Evolutionary conservation across 1,140 invertebrate genomes (phyloP), one percentile per base, ranked within the genome.

Genomic region (Tetramorium parvispinum): DNA sequence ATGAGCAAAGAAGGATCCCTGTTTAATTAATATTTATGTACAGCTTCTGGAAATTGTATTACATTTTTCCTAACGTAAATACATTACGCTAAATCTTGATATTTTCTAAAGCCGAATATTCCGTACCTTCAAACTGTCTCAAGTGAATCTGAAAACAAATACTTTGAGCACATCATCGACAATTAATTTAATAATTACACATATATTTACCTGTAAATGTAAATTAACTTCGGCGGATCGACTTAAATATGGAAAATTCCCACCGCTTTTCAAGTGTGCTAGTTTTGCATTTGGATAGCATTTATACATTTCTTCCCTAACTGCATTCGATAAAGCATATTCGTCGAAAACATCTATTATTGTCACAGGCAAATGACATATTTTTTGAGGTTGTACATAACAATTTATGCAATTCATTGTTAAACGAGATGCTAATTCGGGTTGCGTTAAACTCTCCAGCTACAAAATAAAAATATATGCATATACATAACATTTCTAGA

Each of bases 281-380:
- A 98, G 92, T 95, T 98, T 98, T 1, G 98, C 98, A 92, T 97
- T 96, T 1, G 98, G 98, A 95, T 98, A 99, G 92, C 97, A 97
- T 94, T 98, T 98, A 92, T 98, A 98, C 87, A 98, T 95, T 91
- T 98, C 97, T 92, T 98, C 98, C 86, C 97, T 94, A 0, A 97
- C 98, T 61, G 96, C 94, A 85, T 96, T 96, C 78, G 97, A 98
- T 46, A 99, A 94, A 5, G 98, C 98, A 94, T 97, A 98, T 87
- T 98, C 97, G 95, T 99, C 98, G 96, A 98, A 99, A 1, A 99
- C 98, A 95, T 99, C 98, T 92, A 99, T 96, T 61, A 99, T 97
- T 4, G 98, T 99, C 1, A 98, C 96, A 37, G 97, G 96, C 40
- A 98, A 92, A 66, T 96, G 92, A 55, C 94, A 94, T 7, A 98